Base-by-base conservation (phyloP, 2,888 invertebrate species). In the Sisyra nigra region DNA sequence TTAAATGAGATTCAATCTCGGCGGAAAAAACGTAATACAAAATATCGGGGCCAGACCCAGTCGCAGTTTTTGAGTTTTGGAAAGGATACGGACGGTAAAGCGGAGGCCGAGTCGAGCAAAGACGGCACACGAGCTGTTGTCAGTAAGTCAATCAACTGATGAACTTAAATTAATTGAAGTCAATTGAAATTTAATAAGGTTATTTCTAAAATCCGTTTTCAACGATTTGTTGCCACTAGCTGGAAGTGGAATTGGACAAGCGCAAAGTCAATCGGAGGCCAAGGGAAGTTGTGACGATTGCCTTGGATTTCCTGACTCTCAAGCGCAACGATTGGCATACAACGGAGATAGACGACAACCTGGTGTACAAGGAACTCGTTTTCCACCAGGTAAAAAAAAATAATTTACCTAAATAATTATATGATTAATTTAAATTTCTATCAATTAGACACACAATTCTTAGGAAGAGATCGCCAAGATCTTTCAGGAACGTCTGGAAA, bases 241-340 rank as follows among this genome's bases (percentile, higher is more conserved):
- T 37, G 74, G 68, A 48, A 79, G 77, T 55, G 87, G 87, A 44
- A 86, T 87, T 82, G 87, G 87, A 0, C 86, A 86, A 66, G 87
- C 87, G 1, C 87, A 87, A 62, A 86, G 86, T 61, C 87, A 87
- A 62, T 81, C 83, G 40, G 71, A 76, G 46, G 74, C 76, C 41
- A 72, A 75, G 40, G 71, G 68, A 1, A 72, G 69, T 46, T 83
- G 82, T 51, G 76, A 76, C n/a, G 80, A 74, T 38, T 82, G 81
- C 57, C 61, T 65, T 34, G 67, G 65, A 38, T 59, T n/a, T n/a
- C n/a, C n/a, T n/a, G n/a, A n/a, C n/a, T n/a, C 61, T 32, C 37
- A 43, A 10, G 50, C 44, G 4, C 42, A 42, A 33, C 32, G 35
- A 7, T 7, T 24, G 7, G n/a, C n/a, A n/a, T n/a, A n/a, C n/a